Evolutionary conservation across 2,113 vertebrate genomes (phyloP).

Genomic region (Hyperopisus bebe): DNA sequence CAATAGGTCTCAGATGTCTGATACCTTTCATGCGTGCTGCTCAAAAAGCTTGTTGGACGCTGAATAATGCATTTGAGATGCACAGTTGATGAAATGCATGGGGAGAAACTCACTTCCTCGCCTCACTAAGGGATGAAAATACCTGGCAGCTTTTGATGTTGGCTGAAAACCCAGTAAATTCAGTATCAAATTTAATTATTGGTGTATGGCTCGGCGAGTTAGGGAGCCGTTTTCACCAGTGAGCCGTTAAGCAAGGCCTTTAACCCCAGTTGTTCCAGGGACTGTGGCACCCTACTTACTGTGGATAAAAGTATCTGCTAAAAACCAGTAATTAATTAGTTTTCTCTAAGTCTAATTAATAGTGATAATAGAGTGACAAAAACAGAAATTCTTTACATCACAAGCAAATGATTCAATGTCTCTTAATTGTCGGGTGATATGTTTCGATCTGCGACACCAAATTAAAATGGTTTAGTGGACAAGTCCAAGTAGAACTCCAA

Average conservation of each 20-base stretch:
- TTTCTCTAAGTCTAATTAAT: background rate
- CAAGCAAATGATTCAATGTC: background rate
- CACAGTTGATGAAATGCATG: background rate
- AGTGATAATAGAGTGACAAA: background rate
- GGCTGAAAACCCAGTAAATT: background rate
- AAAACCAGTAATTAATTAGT: background rate
- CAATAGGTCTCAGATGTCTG: background rate
- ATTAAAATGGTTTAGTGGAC: background rate
- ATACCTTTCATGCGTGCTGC: background rate
- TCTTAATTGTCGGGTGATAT: background rate
- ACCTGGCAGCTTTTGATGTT: background rate
- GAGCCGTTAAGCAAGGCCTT: background rate
- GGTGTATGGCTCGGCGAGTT: background rate
- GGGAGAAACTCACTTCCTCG: background rate
- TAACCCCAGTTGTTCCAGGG: background rate
- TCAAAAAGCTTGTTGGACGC: background rate
- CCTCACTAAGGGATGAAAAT: background rate
- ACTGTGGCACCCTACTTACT: background rate
- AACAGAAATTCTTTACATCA: background rate
- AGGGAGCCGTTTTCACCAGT: background rate
- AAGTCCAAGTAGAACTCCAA: background rate
- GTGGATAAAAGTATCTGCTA: background rate
- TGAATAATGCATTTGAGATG: background rate
- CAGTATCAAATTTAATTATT: background rate
- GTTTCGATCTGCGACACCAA: background rate